Percentiles rank a stretch among this genome's conserved stretches.
phyloP scores from a whole-genome alignment of 2,797 vertebrate species.

The Hyperoplus immaculatus region DNA sequence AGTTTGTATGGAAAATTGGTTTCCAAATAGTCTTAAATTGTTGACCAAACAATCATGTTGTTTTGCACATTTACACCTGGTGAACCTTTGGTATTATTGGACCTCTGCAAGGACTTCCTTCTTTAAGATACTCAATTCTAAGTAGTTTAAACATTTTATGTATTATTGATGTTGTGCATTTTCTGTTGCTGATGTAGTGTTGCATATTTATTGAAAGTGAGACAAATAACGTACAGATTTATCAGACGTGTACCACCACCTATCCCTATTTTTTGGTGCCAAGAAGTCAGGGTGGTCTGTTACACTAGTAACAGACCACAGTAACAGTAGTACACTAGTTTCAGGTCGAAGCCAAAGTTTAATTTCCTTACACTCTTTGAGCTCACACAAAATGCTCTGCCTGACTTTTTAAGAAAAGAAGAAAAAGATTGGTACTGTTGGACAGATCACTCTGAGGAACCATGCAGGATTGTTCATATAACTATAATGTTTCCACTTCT shows the following conservation, averaged over 20 bases:
- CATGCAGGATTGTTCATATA: constrained; percentile 7
- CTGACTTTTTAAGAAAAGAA: constrained; percentile 7
- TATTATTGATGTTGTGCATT: constrained; percentile 45
- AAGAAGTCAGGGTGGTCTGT: constrained; percentile 34
- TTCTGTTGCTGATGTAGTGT: constrained; percentile 49
- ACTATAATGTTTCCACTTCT: constrained; percentile 22
- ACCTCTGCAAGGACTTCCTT: neutral
- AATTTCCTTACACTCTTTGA: too few relatives aligned
- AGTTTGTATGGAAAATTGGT: constrained; percentile 39
- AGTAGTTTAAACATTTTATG: constrained; percentile 36
- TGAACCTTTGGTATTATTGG: constrained; percentile 26
- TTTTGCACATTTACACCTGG: constrained; percentile 71
- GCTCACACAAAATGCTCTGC: constrained; percentile 19
- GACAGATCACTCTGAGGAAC: constrained; percentile 5
- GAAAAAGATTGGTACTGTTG: constrained; percentile 6
- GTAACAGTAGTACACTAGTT: constrained; percentile 4
- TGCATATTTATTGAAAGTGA: constrained; percentile 78
- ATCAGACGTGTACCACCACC: constrained; percentile 1
- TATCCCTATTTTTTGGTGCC: constrained; percentile 36
- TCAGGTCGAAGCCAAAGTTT: constrained; percentile 42
- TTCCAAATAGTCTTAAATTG: constrained; percentile 59
- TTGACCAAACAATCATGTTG: constrained; percentile 62
- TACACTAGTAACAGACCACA: too few relatives aligned
- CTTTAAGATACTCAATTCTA: constrained; percentile 23
- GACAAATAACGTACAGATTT: constrained; percentile 13